Percentiles rank a stretch among this genome's conserved stretches.
These are phyloP conservation scores for Cheirogaleus medius DNA, from an alignment of 2,113 vertebrate genomes.

Conservation along the genomic window DNA sequence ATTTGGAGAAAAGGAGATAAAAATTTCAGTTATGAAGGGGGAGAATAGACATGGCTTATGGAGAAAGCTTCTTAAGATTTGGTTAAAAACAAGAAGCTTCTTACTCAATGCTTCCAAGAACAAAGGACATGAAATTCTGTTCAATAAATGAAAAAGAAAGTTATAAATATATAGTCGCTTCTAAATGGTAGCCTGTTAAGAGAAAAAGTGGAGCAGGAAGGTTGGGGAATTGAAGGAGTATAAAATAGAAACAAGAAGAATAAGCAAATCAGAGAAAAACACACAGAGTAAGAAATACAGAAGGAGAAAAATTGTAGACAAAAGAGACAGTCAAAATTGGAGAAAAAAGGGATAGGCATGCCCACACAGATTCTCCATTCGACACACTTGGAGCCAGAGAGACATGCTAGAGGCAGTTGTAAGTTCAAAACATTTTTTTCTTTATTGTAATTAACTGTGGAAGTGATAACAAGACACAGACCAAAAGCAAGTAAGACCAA, in stretches of 20 bases:
- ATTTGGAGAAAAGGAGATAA: constrained; percentile 13
- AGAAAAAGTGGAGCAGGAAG: background rate
- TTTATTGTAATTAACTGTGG: background rate
- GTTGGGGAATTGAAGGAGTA: background rate
- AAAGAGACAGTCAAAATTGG: background rate
- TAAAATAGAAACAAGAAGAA: constrained; percentile 4
- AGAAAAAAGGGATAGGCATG: background rate
- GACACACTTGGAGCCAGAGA: background rate
- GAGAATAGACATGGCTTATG: background rate
- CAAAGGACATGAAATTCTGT: background rate
- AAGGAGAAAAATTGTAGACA: background rate
- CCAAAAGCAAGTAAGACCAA: background rate
- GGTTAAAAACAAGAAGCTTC: background rate
- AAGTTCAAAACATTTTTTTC: background rate
- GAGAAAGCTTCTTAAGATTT: background rate
- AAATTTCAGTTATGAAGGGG: background rate
- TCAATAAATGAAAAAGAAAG: background rate
- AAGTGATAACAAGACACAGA: background rate
- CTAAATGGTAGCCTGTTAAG: background rate
- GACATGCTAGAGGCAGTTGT: background rate
- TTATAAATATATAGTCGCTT: background rate
- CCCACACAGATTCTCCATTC: background rate
- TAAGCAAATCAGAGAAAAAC: background rate
- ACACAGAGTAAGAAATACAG: background rate
- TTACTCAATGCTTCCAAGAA: background rate